A percentile compares a stretch with the other conserved stretches of the same genome.
These are phyloP conservation scores for Zeugodacus cucurbitae DNA, from an alignment of 1,140 invertebrate species.

Conservation along the genomic window DNA sequence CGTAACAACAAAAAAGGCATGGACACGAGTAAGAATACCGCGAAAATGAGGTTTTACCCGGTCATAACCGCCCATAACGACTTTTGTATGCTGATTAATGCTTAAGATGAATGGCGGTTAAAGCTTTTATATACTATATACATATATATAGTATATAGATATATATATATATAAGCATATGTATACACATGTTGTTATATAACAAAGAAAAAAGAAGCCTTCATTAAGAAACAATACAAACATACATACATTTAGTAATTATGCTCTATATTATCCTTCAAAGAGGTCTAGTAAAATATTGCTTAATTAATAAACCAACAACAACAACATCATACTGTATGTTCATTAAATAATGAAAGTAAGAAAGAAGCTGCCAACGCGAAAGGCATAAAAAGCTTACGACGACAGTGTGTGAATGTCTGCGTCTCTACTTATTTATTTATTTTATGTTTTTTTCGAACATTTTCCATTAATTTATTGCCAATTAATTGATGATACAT, in stretches of 20 bases:
- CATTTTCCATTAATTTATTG: neutral
- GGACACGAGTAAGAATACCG: neutral
- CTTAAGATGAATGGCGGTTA: neutral
- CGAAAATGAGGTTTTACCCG: neutral
- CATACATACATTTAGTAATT: neutral
- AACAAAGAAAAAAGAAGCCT: neutral
- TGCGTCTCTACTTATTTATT: neutral
- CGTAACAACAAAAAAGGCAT: neutral
- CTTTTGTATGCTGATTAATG: neutral
- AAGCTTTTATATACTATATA: neutral
- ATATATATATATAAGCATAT: neutral
- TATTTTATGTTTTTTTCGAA: neutral
- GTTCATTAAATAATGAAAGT: neutral
- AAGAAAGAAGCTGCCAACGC: neutral
- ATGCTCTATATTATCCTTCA: neutral
- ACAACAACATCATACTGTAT: neutral
- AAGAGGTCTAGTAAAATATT: neutral
- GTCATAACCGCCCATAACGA: neutral
- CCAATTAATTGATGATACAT: constrained; percentile 1
- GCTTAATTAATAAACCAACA: neutral
- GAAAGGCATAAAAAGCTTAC: too few relatives aligned
- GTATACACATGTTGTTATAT: neutral
- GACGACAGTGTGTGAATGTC: neutral
- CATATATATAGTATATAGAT: too few relatives aligned
- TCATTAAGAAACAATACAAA: neutral